Base-by-base conservation (phyloP, 1,140 invertebrate genomes). In the Bombus difficillimus region DNA sequence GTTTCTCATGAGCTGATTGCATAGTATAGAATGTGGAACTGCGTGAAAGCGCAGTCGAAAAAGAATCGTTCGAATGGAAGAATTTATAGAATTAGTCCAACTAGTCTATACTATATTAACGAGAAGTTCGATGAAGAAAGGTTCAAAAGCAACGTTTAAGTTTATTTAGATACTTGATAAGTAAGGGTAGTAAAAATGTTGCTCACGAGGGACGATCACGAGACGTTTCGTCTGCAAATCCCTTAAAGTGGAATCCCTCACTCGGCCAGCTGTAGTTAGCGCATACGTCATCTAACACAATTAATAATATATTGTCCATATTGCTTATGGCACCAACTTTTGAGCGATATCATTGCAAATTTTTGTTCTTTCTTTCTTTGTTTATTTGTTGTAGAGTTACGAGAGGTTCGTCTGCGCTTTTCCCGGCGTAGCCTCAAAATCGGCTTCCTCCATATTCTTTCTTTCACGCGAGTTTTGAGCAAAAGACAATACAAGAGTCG, bases 221-320 rank as follows among this genome's bases (percentile, higher is more conserved):
- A 25, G 32, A 37, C 87, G 72, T 76, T 66, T 71, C 25, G 10
- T 78, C 37, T 64, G n/a, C 79, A 28, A 80, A 62, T 85, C 81
- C 80, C 79, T 86, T 66, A 82, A 87, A 87, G 68, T 53, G 83
- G 85, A 85, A 90, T 74, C 90, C 88, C 34, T 85, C 37, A n/a
- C 80, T 88, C 86, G 93, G 93, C 92, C 93, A 94, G 93, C 93
- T 94, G 93, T 94, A 93, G 93, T 90, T 86, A 79, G 80, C 85
- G 80, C 82, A 74, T 80, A 81, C 72, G 73, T 85, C 71, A 77
- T 69, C 83, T 80, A 90, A 91, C 85, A 83, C 81, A 86, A 90
- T 86, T 90, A 88, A 91, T 75, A 91, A 77, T 81, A 91, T 93
- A 93, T 93, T 93, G 92, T 93, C 92, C 91, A 92, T 91, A 93